These are phyloP conservation scores for Thymelicus acteon DNA, from an alignment of 2,888 invertebrate genomes.

Conservation along the genomic window DNA sequence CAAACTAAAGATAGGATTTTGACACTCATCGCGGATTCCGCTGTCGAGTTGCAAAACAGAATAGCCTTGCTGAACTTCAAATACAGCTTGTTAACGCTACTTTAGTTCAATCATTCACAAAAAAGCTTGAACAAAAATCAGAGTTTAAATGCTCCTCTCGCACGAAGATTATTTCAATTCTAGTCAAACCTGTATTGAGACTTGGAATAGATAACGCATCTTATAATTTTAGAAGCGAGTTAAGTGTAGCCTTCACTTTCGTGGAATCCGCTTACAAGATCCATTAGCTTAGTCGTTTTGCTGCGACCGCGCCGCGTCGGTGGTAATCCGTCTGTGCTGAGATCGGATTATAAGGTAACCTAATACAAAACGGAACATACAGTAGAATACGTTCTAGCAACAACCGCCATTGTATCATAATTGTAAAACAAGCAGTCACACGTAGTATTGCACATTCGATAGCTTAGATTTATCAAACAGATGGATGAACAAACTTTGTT, in stretches of 20 bases:
- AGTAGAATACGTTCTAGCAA: too few species aligned
- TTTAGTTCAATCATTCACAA: not conserved
- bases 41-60: too few species aligned
- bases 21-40: too few species aligned
- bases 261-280: slow-evolving; percentile 23
- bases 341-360: not conserved
- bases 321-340: not conserved
- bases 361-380: not conserved
- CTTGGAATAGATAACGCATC: slow-evolving; percentile 1
- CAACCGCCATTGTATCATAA: too few species aligned
- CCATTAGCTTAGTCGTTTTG: slow-evolving; percentile 19
- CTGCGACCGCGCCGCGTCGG: not conserved
- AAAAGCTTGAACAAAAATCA: not conserved
- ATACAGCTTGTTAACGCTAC: not conserved
- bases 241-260: slow-evolving; percentile 19
- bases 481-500: too few species aligned
- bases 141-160: not conserved
- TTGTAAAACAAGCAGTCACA: too few species aligned
- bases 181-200: slow-evolving; percentile 7
- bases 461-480: too few species aligned
- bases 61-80: too few species aligned
- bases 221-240: slow-evolving; percentile 7
- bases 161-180: not conserved
- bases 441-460: too few species aligned
- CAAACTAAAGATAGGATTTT: too few species aligned